Evolutionary conservation across 1,140 invertebrate species (phyloP), one percentile per base, ranked within the genome.

Genomic region (Micrasema longulum): DNA sequence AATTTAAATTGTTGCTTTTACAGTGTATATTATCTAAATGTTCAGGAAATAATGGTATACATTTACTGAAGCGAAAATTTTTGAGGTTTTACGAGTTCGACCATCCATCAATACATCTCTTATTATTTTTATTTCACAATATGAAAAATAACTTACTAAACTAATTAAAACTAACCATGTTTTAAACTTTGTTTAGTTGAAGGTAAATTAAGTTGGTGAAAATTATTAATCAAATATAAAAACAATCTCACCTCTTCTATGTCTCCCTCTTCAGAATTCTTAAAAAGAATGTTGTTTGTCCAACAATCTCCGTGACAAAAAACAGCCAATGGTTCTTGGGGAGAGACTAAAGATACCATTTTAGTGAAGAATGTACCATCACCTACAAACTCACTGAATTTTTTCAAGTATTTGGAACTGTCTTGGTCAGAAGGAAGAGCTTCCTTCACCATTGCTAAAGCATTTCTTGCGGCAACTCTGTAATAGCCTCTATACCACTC

Each of bases 271-370:
- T 83, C 77, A 12, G 86, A 83, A 70, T 89, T 88, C 52, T 85
- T 83, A 76, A 92, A 92, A 1, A 92, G 76, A 72, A 92, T 87
- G 79, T 93, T 93, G 73, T 92, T 92, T 0, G 90, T 91, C 91
- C 91, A 92, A 77, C 90, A 92, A 70, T 92, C 91, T 0, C 91
- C 91, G 72, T 93, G 91, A 67, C 89, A 89, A 65, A 93, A 89
- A 3, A 91, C 89, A 0, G 89, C 88, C 16, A 91, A 78, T 0
- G 89, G 87, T 16, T 90, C 89, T 71, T 85, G 83, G 0, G 87
- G 83, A 1, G 87, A 82, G 1, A 89, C 89, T 64, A 91, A 76
- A 23, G 90, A 84, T 43, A 90, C 86, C 90, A 92, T 92, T 0
- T 85, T 88, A 0, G 84, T 83, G 76, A 92, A 92, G 77, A 91